Evolutionary conservation across 2,888 invertebrate species (phyloP).

Genomic region (Oithona nana): DNA sequence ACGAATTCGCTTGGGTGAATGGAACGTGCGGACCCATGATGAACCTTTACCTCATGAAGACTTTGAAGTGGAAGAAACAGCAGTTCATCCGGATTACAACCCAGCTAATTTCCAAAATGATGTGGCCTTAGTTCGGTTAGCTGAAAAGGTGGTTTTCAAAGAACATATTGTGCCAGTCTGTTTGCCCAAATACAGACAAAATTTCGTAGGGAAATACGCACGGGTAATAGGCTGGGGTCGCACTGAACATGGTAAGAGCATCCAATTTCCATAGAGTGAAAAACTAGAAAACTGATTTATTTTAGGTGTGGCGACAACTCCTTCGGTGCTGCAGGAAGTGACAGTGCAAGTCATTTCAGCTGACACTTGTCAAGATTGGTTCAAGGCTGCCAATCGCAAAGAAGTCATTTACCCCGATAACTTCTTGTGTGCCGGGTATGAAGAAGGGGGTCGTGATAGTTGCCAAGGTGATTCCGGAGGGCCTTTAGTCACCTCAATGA

Average conservation of each 20-base stretch:
- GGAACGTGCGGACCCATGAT: constrained; percentile 63
- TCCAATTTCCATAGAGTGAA: constrained; percentile 1
- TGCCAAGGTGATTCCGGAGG: constrained; percentile 28
- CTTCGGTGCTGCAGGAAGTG: constrained; percentile 48
- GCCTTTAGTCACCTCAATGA: constrained; percentile 20
- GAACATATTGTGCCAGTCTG: constrained; percentile 85
- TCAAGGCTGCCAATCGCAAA: constrained; percentile 63
- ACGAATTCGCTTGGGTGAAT: constrained; percentile 71
- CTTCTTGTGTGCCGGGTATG: constrained; percentile 78
- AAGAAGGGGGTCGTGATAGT: constrained; percentile 49
- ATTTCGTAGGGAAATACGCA: constrained; percentile 65
- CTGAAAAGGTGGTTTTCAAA: constrained; percentile 61
- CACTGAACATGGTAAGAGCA: constrained; percentile 55
- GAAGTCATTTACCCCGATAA: constrained; percentile 76
- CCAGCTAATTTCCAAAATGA: constrained; percentile 80
- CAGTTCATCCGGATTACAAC: constrained; percentile 71
- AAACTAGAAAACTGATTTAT: neutral
- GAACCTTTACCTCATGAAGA: constrained; percentile 71
- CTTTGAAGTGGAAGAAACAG: constrained; percentile 66
- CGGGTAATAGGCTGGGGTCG: constrained; percentile 82
- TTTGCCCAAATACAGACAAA: constrained; percentile 51
- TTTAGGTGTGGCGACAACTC: constrained; percentile 43
- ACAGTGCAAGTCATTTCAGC: constrained; percentile 53
- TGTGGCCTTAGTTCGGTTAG: constrained; percentile 41
- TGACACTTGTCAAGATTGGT: constrained; percentile 79